phyloP scores from a whole-genome alignment of 2,888 invertebrate species.

The Phrixothrix hirtus region DNA sequence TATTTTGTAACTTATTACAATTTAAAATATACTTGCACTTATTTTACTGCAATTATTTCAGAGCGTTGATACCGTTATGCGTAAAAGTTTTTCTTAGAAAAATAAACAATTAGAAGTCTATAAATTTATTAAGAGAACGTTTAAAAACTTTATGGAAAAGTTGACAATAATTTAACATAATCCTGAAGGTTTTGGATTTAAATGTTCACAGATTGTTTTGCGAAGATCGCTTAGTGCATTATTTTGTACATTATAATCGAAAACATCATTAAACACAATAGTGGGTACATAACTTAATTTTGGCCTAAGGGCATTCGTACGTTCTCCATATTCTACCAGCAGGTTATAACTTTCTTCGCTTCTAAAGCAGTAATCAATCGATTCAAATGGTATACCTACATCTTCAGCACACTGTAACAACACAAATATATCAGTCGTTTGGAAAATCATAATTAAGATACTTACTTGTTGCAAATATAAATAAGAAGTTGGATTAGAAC shows the following conservation, averaged over 20 bases:
- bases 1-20: too few relatives aligned
- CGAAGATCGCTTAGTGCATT: background rate
- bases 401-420: constrained; percentile 45
- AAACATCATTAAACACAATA: constrained; percentile 47
- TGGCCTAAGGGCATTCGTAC: constrained; percentile 42
- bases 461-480: background rate
- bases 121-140: too few relatives aligned
- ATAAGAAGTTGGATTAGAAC: background rate
- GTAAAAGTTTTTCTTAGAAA: too few relatives aligned
- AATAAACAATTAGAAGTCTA: too few relatives aligned
- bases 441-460: too few relatives aligned
- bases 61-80: too few relatives aligned
- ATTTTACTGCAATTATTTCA: too few relatives aligned
- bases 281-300: constrained; percentile 50
- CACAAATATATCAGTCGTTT: background rate
- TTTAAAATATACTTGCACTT: too few relatives aligned
- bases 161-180: background rate
- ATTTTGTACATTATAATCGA: constrained; percentile 3
- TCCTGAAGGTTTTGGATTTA: background rate
- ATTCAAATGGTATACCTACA: constrained; percentile 30
- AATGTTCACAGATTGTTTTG: constrained; percentile 1
- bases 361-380: constrained; percentile 40
- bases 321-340: constrained; percentile 47
- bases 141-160: too few relatives aligned
- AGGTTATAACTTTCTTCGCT: constrained; percentile 40